Percentiles rank a stretch among this genome's conserved stretches.
phyloP scores from a whole-genome alignment of 2,888 invertebrate genomes.

The Troides oblongomaculatus region DNA sequence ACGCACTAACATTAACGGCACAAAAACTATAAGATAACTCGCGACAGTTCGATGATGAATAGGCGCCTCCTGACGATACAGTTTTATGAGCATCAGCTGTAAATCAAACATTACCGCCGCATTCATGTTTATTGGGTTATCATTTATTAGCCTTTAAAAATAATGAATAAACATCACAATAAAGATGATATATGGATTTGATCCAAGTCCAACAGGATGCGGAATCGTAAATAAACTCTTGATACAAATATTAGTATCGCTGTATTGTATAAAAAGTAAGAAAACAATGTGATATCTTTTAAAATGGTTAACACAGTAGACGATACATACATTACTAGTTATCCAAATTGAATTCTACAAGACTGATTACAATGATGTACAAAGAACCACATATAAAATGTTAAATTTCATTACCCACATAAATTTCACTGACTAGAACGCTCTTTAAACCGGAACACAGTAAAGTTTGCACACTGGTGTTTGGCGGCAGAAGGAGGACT shows the following conservation, averaged over 20 bases:
- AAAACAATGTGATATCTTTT: no score
- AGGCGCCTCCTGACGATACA: conserved; percentile 52
- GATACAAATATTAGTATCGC: not conserved
- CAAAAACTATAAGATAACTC: conserved; percentile 66
- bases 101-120: conserved; percentile 40
- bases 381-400: no score
- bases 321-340: no score
- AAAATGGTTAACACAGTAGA: no score
- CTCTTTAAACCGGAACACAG: not conserved
- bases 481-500: no score
- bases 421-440: not conserved
- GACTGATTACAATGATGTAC: no score
- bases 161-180: conserved; percentile 22
- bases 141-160: conserved; percentile 12
- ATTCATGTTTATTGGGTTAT: conserved; percentile 19
- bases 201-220: conserved; percentile 16
- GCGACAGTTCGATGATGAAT: conserved; percentile 66
- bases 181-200: conserved; percentile 18
- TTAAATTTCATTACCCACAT: no score
- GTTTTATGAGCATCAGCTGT: conserved; percentile 46
- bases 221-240: not conserved
- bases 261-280: no score
- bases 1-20: conserved; percentile 53
- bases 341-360: no score
- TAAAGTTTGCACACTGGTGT: no score